Evolutionary conservation across 2,888 invertebrate species (phyloP).

Genomic region (Harpalus rubripes): DNA sequence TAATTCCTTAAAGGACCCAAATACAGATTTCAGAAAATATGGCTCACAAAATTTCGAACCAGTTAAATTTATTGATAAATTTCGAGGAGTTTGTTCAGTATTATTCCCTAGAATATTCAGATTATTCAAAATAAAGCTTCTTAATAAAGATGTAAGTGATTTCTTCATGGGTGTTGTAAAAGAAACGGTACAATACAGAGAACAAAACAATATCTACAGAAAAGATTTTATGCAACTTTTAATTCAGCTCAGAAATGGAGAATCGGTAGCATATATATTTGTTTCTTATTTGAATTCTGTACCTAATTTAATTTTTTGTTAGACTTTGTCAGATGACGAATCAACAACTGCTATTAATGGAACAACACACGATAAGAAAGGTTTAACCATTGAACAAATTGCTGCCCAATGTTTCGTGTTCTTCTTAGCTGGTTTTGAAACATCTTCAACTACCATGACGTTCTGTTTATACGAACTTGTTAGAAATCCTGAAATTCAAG

Average conservation of each 20-base stretch:
- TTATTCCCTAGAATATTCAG: slow-evolving; percentile 25
- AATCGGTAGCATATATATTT: slow-evolving; percentile 76
- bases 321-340: slow-evolving; percentile 8
- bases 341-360: not conserved
- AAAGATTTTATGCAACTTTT: slow-evolving; percentile 80
- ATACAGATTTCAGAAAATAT: slow-evolving; percentile 66
- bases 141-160: slow-evolving; percentile 26
- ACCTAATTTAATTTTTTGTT: not conserved
- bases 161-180: slow-evolving; percentile 69
- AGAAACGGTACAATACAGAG: slow-evolving; percentile 69
- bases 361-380: not conserved
- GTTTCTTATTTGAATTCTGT: not conserved
- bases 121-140: slow-evolving; percentile 6
- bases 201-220: slow-evolving; percentile 72
- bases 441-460: slow-evolving; percentile 75
- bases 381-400: not conserved
- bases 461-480: slow-evolving; percentile 70
- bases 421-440: slow-evolving; percentile 76
- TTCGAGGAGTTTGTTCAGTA: slow-evolving; percentile 15
- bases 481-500: slow-evolving; percentile 74
- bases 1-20: slow-evolving; percentile 63
- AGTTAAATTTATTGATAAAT: slow-evolving; percentile 25
- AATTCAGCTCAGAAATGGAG: slow-evolving; percentile 71
- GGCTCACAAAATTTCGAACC: slow-evolving; percentile 66
- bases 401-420: slow-evolving; percentile 75